Percentiles rank a stretch among this genome's conserved stretches.
Conservation (phyloP, 2,888 invertebrate genomes). For the Diplolepis rosae region DNA sequence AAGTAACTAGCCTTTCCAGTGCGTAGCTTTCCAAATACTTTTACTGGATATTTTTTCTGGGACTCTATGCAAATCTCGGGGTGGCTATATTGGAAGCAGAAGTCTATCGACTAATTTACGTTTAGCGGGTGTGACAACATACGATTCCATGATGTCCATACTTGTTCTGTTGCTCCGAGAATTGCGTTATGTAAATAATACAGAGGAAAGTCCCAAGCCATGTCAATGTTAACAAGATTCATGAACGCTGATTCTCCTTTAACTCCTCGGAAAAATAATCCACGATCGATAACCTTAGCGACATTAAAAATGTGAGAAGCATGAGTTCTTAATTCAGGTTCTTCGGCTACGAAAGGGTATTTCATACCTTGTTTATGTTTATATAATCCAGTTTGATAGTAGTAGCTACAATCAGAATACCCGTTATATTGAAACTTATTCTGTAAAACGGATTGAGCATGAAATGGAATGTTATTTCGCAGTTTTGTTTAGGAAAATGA, state of each 20-base stretch:
- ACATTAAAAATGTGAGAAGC: neutral
- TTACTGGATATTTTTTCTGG: neutral
- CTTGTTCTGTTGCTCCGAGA: constrained; percentile 27
- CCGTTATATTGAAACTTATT: constrained; percentile 32
- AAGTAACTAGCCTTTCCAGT: constrained; percentile 34
- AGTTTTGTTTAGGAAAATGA: neutral
- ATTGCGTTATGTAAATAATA: neutral
- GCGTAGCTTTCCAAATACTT: constrained; percentile 3
- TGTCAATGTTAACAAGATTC: constrained; percentile 15
- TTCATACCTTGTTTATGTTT: neutral
- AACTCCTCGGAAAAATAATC: constrained; percentile 7
- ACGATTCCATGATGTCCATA: neutral
- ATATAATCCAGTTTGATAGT: constrained; percentile 28
- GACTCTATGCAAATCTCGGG: constrained; percentile 31
- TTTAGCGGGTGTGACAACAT: neutral
- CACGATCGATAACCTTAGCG: neutral
- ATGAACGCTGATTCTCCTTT: constrained; percentile 32
- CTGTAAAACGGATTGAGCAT: constrained; percentile 29
- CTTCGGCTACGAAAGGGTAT: constrained; percentile 4
- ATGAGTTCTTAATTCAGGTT: constrained; percentile 11
- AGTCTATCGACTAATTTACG: constrained; percentile 22
- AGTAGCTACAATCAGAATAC: constrained; percentile 33
- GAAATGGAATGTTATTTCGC: neutral
- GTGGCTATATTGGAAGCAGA: constrained; percentile 21
- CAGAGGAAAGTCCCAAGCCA: constrained; percentile 33